Percentiles rank a stretch among this genome's conserved stretches.
Conservation (phyloP, 2,797 vertebrate genomes). For the Eulemur coronatus region DNA sequence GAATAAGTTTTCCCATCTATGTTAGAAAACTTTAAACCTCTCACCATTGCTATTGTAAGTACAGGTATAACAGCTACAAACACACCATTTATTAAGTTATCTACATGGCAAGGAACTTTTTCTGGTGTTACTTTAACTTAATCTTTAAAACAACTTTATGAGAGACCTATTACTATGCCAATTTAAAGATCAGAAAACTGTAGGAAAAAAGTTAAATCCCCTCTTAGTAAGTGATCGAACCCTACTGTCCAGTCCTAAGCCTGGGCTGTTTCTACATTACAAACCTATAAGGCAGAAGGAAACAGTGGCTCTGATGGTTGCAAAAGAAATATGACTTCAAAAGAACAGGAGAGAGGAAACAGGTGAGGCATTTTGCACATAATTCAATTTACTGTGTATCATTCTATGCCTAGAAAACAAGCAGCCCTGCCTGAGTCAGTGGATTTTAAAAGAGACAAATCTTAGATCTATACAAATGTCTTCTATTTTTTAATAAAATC, state of each 20-base stretch:
- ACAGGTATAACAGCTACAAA: not conserved
- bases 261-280: not conserved
- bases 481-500: constrained; percentile 11
- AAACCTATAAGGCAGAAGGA: not conserved
- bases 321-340: not conserved
- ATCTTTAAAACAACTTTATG: not conserved
- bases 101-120: not conserved
- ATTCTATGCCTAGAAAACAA: not conserved
- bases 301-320: not conserved
- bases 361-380: not conserved
- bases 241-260: not conserved
- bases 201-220: not conserved
- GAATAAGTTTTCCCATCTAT: not conserved
- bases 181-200: not conserved
- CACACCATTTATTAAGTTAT: not conserved
- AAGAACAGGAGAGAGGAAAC: not conserved
- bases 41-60: not conserved
- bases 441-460: not conserved
- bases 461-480: not conserved
- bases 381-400: not conserved
- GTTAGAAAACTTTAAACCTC: not conserved
- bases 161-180: not conserved
- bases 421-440: not conserved
- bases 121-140: not conserved
- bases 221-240: not conserved